Evolutionary conservation across 2,797 vertebrate genomes (phyloP).

Genomic region (Botia kubotai): DNA sequence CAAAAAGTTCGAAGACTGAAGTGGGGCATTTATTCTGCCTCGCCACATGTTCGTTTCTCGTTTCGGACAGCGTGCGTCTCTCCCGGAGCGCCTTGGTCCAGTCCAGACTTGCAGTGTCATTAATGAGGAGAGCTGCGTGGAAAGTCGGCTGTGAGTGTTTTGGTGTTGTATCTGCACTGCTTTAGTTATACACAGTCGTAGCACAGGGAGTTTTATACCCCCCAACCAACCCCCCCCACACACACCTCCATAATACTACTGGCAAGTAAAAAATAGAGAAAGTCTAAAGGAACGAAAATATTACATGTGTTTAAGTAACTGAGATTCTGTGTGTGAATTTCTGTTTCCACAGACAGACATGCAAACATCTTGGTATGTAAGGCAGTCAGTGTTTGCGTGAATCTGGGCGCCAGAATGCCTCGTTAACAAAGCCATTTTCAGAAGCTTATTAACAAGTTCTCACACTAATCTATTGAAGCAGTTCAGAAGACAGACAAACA

Average conservation of each 20-base stretch:
- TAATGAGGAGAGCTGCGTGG: conserved; percentile 35
- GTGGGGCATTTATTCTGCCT: neutral
- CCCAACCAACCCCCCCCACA: conserved; percentile 39
- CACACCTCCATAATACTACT: conserved; percentile 64
- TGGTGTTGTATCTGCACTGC: conserved; percentile 69
- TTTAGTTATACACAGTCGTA: conserved; percentile 61
- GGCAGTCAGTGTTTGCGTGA: neutral
- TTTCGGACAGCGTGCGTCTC: conserved; percentile 39
- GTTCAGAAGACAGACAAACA: conserved; percentile 18
- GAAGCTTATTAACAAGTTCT: conserved; percentile 53
- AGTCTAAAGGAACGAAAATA: conserved; percentile 40
- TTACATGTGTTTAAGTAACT: conserved; percentile 66
- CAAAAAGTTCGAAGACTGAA: conserved; percentile 48
- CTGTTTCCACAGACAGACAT: neutral
- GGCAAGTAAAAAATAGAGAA: conserved; percentile 69
- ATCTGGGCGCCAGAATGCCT: neutral
- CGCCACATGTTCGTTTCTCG: conserved; percentile 1
- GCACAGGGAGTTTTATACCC: conserved; percentile 59
- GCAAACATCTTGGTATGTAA: neutral
- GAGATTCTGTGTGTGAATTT: neutral
- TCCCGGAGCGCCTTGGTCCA: conserved; percentile 13
- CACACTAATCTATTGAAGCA: conserved; percentile 29
- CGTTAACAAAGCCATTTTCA: conserved; percentile 49
- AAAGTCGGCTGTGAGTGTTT: conserved; percentile 67
- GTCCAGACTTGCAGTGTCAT: conserved; percentile 48